A percentile compares a stretch with the other conserved stretches of the same genome.
phyloP scores from a whole-genome alignment of 2,888 invertebrate genomes.

The Papilio demoleus region DNA sequence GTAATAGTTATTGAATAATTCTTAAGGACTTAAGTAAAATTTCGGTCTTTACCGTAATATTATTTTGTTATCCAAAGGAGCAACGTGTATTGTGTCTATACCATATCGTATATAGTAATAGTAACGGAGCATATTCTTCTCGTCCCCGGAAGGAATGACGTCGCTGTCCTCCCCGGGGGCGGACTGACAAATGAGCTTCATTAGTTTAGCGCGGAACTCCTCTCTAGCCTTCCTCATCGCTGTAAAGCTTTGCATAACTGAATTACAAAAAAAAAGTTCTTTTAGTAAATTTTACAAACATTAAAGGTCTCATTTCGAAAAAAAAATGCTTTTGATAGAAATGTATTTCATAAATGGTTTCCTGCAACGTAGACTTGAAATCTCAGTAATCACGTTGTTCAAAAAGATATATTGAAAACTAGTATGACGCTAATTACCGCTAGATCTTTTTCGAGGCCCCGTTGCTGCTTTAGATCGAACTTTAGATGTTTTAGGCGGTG shows the following conservation, averaged over 20 bases:
- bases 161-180: constrained; percentile 70
- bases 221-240: constrained; percentile 89
- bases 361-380: no score
- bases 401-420: no score
- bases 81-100: constrained; percentile 94
- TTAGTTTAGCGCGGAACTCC: constrained; percentile 91
- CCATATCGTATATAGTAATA: constrained; percentile 96
- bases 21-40: background rate
- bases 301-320: background rate
- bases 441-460: constrained; percentile 61
- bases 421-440: constrained; percentile 55
- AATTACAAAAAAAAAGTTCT: constrained; percentile 20
- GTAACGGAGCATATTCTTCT: constrained; percentile 90
- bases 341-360: no score
- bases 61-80: constrained; percentile 90
- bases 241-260: constrained; percentile 86
- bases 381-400: no score
- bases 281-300: background rate
- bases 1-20: no score
- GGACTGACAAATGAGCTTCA: constrained; percentile 88
- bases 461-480: constrained; percentile 58
- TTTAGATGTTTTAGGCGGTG: constrained; percentile 67
- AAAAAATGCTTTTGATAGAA: no score
- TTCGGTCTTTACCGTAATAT: constrained; percentile 80
- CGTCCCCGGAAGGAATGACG: constrained; percentile 84